Base-by-base conservation (phyloP, 2,888 invertebrate genomes). In the Xestia xanthographa region DNA sequence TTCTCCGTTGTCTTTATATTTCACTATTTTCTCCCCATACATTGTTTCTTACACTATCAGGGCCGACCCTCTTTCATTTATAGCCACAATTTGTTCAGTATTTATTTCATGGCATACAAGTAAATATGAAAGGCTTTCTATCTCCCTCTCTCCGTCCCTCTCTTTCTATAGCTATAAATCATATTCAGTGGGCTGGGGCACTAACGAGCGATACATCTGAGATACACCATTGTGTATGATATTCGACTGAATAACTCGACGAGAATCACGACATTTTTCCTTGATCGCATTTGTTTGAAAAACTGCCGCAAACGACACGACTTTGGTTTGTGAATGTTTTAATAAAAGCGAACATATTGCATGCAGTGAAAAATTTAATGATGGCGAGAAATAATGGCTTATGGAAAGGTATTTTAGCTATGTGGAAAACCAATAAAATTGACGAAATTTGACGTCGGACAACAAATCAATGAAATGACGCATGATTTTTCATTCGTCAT, bases 131-230 rank as follows among this genome's bases (percentile, higher is more conserved):
- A 38, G 11, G 29, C 1, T 50, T 60, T 5, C 45, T 26, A 3
- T 45, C 68, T 45, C 29, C 5, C 8, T 48, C 41, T 9, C 29
- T 66, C 60, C 22, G 3, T 17, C 17, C 65, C 17, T 69, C 70
- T 66, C 53, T 70, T 60, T 75, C 82, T 65, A 9, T 41, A 69
- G 77, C 79, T 72, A 88, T 90, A 86, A 87, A 90, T 89, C 86
- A 89, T 87, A 84, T 83, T 77, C 63, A 83, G 82, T 77, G 70
- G 79, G 66, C 66, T 29, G 58, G 50, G 20, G 84, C 58, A 82
- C 83, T 89, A 88, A 88, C 88, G 88, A 87, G 80, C 85, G 79
- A 84, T 86, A 89, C 85, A 85, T 88, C 84, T 84, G 78, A 76
- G 73, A 85, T 79, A 83, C 73, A 80, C 48, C 71, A 83, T 85